Conservation (phyloP, 2,113 vertebrate species). For the Craseonycteris thonglongyai region DNA sequence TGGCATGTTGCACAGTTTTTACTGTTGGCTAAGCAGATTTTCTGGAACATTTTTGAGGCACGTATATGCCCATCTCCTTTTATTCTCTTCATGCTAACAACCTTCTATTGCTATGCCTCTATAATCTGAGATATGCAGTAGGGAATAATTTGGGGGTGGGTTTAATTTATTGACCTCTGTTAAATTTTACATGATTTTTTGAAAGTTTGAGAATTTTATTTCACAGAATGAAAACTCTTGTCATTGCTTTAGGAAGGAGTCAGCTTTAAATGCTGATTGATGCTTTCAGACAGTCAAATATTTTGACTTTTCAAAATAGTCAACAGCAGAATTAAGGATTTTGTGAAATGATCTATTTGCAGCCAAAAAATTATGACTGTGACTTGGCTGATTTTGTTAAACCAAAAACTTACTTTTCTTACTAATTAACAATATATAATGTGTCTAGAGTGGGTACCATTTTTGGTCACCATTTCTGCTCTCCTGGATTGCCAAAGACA, state of each 20-base stretch:
- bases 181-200: constrained; percentile 8
- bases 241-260: background rate
- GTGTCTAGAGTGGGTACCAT: background rate
- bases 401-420: background rate
- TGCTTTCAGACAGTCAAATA: background rate
- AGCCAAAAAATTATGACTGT: background rate
- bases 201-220: constrained; percentile 9
- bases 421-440: background rate
- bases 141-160: background rate
- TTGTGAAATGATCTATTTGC: constrained; percentile 24
- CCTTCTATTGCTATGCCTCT: background rate
- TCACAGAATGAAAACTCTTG: background rate
- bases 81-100: background rate
- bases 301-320: background rate
- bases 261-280: background rate
- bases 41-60: background rate
- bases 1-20: background rate
- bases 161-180: background rate
- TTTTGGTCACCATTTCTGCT: background rate
- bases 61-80: background rate
- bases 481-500: background rate
- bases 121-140: background rate
- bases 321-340: background rate
- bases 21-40: constrained; percentile 35
- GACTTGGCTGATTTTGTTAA: constrained; percentile 11